A percentile compares a stretch with the other conserved stretches of the same genome.
These are phyloP conservation scores for Deroplatys truncata DNA, from an alignment of 2,888 invertebrate genomes.

Conservation along the genomic window DNA sequence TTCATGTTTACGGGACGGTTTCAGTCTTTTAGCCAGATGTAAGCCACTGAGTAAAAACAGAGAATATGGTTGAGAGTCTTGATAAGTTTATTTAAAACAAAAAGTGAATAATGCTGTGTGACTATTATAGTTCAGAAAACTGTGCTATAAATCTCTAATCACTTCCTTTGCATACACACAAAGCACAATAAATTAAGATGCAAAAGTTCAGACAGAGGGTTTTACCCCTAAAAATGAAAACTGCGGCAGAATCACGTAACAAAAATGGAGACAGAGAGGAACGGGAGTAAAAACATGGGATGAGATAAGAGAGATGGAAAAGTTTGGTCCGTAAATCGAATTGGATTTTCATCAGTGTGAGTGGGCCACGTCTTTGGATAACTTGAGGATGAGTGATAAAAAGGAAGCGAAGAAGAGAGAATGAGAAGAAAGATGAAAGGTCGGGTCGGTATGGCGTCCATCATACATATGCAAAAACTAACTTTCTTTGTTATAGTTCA, in stretches of 20 bases:
- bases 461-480: conserved; percentile 10
- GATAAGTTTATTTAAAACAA: too few relatives aligned
- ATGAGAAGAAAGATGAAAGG: neutral
- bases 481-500: neutral
- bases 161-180: neutral
- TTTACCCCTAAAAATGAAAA: neutral
- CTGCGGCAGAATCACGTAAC: neutral
- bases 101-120: too few relatives aligned
- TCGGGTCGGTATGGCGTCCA: neutral
- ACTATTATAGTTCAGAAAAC: too few relatives aligned
- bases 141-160: neutral
- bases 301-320: neutral
- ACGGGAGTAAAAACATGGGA: neutral
- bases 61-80: too few relatives aligned
- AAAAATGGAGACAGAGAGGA: neutral
- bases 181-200: neutral
- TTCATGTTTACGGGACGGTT: too few relatives aligned
- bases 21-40: too few relatives aligned
- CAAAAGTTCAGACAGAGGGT: neutral
- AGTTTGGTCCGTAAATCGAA: conserved; percentile 24
- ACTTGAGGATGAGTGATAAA: neutral
- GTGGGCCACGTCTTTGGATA: conserved; percentile 10
- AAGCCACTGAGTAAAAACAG: too few relatives aligned
- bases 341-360: conserved; percentile 30
- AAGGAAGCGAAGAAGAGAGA: neutral